Evolutionary conservation across 2,888 invertebrate species (phyloP).

Genomic region (Sinohyriopsis cumingii): DNA sequence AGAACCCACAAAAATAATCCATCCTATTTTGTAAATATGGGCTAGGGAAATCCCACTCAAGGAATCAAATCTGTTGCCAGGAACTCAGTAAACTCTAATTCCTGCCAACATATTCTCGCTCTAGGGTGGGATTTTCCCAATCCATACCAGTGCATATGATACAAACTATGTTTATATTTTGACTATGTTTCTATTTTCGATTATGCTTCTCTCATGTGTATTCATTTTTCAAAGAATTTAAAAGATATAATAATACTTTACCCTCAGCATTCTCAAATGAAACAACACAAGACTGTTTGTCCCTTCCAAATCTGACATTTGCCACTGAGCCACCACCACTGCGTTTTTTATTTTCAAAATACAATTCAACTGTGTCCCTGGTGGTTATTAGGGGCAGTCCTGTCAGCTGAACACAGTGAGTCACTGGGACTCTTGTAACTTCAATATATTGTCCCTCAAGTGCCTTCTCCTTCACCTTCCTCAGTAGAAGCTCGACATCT

Average conservation of each 20-base stretch:
- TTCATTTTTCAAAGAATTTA: too few relatives aligned
- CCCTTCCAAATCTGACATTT: conserved; percentile 1
- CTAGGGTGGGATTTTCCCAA: too few relatives aligned
- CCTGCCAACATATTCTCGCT: too few relatives aligned
- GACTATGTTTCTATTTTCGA: too few relatives aligned
- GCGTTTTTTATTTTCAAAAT: conserved; percentile 27
- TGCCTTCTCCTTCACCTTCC: conserved; percentile 1
- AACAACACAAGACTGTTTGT: conserved; percentile 14
- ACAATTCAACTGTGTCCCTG: conserved; percentile 14
- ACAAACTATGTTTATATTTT: too few relatives aligned
- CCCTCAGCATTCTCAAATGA: conserved; percentile 20
- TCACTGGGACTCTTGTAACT: conserved; percentile 11
- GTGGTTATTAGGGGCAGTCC: conserved; percentile 2
- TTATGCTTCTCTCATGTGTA: too few relatives aligned
- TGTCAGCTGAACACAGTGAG: conserved; percentile 17
- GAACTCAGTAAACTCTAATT: too few relatives aligned
- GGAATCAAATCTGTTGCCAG: too few relatives aligned
- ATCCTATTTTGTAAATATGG: too few relatives aligned
- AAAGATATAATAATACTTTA: background rate
- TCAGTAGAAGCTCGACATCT: conserved; percentile 4
- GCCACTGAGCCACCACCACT: conserved; percentile 23
- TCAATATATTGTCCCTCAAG: conserved; percentile 10
- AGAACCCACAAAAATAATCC: too few relatives aligned
- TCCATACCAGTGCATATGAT: too few relatives aligned
- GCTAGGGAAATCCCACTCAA: too few relatives aligned